Conservation (phyloP, 2,797 vertebrate species). For the Cynopterus sphinx region DNA sequence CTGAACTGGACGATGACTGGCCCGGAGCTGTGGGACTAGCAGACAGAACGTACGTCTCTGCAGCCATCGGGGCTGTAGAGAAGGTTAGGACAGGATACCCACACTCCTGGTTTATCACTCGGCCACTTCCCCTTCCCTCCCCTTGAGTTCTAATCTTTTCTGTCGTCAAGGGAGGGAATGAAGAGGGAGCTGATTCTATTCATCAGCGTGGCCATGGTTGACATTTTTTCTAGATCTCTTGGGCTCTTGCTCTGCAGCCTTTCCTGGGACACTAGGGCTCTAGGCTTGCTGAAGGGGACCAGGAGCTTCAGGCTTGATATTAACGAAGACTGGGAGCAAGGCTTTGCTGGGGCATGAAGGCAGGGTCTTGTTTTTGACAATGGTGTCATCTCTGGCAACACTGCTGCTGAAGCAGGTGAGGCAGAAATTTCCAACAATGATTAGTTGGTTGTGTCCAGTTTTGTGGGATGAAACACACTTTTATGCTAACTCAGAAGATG, state of each 20-base stretch:
- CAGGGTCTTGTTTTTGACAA: background rate
- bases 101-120: background rate
- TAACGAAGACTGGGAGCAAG: background rate
- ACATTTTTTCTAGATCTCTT: background rate
- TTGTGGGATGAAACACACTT: background rate
- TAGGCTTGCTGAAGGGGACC: background rate
- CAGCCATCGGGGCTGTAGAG: background rate
- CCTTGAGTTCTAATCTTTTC: background rate
- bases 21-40: background rate
- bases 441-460: slow-evolving; percentile 23
- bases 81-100: background rate
- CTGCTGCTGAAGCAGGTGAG: background rate
- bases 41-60: background rate
- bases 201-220: background rate
- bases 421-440: slow-evolving; percentile 30
- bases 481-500: background rate
- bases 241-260: background rate
- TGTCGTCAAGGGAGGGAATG: background rate
- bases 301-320: background rate
- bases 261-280: background rate
- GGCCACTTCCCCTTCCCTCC: background rate
- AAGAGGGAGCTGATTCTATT: background rate
- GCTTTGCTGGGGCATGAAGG: background rate
- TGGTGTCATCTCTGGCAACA: background rate
- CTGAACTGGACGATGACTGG: background rate